These are phyloP conservation scores for Pteropus alecto DNA, from an alignment of 2,113 vertebrate species.

Conservation along the genomic window DNA sequence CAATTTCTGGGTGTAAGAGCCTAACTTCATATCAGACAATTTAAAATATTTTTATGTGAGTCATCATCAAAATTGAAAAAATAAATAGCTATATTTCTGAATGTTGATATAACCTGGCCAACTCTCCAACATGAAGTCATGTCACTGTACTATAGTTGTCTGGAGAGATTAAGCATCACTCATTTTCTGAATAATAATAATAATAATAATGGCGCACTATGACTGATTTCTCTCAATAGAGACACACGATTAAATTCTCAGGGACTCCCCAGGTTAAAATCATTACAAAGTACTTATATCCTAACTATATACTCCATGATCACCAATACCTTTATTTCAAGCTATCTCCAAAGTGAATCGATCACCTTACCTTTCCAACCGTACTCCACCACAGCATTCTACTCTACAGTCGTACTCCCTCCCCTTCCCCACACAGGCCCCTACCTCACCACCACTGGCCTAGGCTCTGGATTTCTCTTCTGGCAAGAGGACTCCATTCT, in stretches of 20 bases:
- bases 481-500: neutral
- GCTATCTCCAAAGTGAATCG: neutral
- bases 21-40: neutral
- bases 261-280: neutral
- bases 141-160: neutral
- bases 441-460: neutral
- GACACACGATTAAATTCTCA: neutral
- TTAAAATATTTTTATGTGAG: neutral
- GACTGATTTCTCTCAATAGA: neutral
- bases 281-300: neutral
- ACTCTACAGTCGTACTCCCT: neutral
- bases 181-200: slow-evolving; percentile 3
- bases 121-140: neutral
- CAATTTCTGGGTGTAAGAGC: neutral
- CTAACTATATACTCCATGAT: neutral
- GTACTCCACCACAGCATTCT: neutral
- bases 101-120: neutral
- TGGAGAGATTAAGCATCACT: neutral
- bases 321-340: neutral
- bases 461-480: neutral
- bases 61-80: slow-evolving; percentile 19
- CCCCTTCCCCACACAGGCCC: neutral
- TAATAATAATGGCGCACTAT: neutral
- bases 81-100: neutral
- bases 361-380: neutral